Base-by-base conservation (phyloP, 2,113 vertebrate genomes). In the Muntiacus muntjak region DNA sequence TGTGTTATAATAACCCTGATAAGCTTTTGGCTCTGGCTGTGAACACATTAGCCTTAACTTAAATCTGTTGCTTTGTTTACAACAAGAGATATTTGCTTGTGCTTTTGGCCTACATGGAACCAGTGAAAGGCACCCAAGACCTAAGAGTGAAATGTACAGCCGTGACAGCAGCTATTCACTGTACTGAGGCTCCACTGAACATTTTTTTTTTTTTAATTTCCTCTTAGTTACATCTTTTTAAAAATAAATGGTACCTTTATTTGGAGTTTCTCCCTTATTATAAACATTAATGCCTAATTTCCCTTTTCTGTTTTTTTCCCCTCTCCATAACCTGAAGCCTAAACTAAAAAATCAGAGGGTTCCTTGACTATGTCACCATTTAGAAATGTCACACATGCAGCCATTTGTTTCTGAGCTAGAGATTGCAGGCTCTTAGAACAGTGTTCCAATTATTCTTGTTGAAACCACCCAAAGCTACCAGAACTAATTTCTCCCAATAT, bases 31-130 rank as follows among this genome's bases (percentile, higher is more conserved):
- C 97, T 98, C 96, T 74, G 94, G 52, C 96, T 97, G 97, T 87
- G 94, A 98, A 96, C 98, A 98, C 98, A 98, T 98, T 98, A 98
- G 98, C 98, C 98, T 98, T 98, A 98, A 98, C 97, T 98, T 98
- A 98, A 98, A 98, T 98, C 96, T 98, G 97, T 91, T 96, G 98
- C 97, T 98, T 98, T 99, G 98, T 99, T 99, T 98, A 98, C 97
- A 95, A 92, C 60, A 95, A 1, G 16, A 98, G 96, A 79, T 98
- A 98, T 93, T 97, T 97, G 96, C 97, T 98, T 85, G 88, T 92
- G 92, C 90, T 98, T 98, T 96, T 21, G 81, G 87, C 58, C 92
- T 89, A 87, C 98, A 94, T 23, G 54, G 52, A 33, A 97, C 60
- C 84, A 57, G 95, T 95, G 89, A 96, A 95, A 97, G 64, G 92